phyloP scores from a whole-genome alignment of 2,888 invertebrate genomes.

The Tenthredo scrophulariae region DNA sequence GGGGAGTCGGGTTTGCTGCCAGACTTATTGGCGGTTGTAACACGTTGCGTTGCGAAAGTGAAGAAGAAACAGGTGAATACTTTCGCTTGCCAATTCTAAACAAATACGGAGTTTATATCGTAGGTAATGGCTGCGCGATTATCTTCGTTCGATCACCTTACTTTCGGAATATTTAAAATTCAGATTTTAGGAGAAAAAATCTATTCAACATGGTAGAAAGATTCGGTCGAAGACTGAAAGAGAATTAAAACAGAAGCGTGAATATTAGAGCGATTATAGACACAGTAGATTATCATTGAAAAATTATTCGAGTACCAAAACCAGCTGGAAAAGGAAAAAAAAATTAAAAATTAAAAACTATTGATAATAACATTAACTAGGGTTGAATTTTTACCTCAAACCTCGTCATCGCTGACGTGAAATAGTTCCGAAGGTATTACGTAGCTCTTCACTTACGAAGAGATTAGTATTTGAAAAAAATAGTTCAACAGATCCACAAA shows the following conservation, averaged over 20 bases:
- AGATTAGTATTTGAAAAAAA: background rate
- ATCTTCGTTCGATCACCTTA: background rate
- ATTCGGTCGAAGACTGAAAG: background rate
- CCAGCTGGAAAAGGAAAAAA: background rate
- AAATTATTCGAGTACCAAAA: background rate
- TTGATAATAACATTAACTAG: background rate
- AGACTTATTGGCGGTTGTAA: constrained; percentile 30
- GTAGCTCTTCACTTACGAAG: constrained; percentile 9
- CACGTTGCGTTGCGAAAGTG: constrained; percentile 26
- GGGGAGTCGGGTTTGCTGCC: background rate
- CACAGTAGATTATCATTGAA: too few species aligned
- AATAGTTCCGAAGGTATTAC: constrained; percentile 18
- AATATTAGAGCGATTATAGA: background rate
- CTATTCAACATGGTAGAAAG: background rate
- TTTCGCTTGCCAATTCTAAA: constrained; percentile 45
- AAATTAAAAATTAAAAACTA: background rate
- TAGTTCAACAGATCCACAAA: constrained; percentile 10
- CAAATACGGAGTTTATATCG: background rate
- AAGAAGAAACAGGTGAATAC: constrained; percentile 39
- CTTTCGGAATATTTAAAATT: background rate
- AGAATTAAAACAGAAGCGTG: background rate
- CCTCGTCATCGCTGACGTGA: constrained; percentile 46
- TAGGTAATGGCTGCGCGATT: background rate
- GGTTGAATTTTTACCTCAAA: constrained; percentile 41
- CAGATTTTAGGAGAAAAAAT: background rate